phyloP scores from a whole-genome alignment of 1,140 invertebrate genomes.

The Drosophila repletoides region DNA sequence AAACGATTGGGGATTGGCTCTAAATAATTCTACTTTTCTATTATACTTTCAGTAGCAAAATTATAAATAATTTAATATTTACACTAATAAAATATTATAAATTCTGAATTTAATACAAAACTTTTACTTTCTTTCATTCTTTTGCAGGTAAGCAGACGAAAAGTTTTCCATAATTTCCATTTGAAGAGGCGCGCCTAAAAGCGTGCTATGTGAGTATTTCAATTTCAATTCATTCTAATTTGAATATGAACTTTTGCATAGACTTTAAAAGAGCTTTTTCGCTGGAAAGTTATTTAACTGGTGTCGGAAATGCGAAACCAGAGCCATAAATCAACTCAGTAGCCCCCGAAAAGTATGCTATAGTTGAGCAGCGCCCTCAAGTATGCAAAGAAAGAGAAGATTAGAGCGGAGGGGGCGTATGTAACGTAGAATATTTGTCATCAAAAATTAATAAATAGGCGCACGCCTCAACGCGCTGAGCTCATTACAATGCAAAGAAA shows the following conservation, averaged over 20 bases:
- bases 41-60: too few relatives aligned
- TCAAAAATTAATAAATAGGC: conserved; percentile 63
- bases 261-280: neutral
- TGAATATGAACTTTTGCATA: neutral
- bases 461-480: neutral
- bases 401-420: neutral
- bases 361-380: neutral
- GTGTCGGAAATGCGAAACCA: conserved; percentile 2
- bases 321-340: conserved; percentile 42
- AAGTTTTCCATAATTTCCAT: conserved; percentile 3
- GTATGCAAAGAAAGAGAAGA: conserved; percentile 1
- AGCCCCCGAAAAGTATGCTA: neutral
- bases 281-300: neutral
- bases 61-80: too few relatives aligned
- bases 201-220: conserved; percentile 22
- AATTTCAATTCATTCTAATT: conserved; percentile 1
- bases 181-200: neutral
- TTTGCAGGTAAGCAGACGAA: conserved; percentile 51
- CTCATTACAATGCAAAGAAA: conserved; percentile 44
- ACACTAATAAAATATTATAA: too few relatives aligned
- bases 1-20: too few relatives aligned
- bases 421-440: conserved; percentile 32
- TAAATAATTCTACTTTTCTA: too few relatives aligned
- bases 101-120: too few relatives aligned
- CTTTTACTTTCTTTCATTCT: neutral